A percentile compares a stretch with the other conserved stretches of the same genome.
phyloP scores from a whole-genome alignment of 1,140 invertebrate species.

The Harlomillsia oculata region DNA sequence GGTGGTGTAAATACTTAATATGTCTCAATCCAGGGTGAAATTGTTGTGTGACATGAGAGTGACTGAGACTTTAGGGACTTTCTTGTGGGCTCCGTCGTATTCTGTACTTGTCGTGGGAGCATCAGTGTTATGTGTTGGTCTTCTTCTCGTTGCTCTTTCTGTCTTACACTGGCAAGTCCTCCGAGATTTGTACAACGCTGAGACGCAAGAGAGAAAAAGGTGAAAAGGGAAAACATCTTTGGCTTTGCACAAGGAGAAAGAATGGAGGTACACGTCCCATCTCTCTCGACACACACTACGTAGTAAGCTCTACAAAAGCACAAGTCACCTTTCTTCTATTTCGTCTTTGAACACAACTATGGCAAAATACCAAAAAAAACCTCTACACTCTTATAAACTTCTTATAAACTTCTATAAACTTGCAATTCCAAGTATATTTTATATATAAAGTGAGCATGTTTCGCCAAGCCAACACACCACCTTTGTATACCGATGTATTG shows the following conservation, averaged over 20 bases:
- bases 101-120: constrained; percentile 15
- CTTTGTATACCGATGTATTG: too few relatives aligned
- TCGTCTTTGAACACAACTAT: too few relatives aligned
- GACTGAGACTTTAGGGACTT: constrained; percentile 24
- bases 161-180: constrained; percentile 1
- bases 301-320: too few relatives aligned
- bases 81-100: constrained; percentile 5
- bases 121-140: constrained; percentile 7
- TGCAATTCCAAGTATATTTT: too few relatives aligned
- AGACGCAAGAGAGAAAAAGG: constrained; percentile 14
- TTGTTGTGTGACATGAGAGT: constrained; percentile 27
- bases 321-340: too few relatives aligned
- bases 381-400: too few relatives aligned
- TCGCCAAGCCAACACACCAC: too few relatives aligned
- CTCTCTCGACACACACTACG: too few relatives aligned
- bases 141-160: not conserved
- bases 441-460: too few relatives aligned
- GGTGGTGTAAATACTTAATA: constrained; percentile 22
- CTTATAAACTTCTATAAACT: too few relatives aligned
- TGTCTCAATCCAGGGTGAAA: constrained; percentile 17
- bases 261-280: too few relatives aligned
- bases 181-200: constrained; percentile 1
- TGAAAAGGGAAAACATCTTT: constrained; percentile 16
- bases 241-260: not conserved
- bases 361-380: too few relatives aligned